Conservation (phyloP, 2,113 vertebrate genomes). For the Dasyornis broadbenti region DNA sequence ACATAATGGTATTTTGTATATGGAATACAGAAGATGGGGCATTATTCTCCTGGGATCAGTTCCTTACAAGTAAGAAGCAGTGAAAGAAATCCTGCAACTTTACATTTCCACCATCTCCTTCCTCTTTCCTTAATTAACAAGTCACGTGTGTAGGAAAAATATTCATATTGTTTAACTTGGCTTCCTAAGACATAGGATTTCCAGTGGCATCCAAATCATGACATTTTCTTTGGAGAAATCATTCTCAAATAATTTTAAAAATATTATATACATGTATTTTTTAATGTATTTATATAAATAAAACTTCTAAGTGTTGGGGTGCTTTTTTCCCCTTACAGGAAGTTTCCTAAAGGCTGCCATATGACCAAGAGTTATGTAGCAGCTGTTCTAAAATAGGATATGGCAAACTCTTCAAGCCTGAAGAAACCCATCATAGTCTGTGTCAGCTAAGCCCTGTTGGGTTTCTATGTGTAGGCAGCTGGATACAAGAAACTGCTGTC, state of each 20-base stretch:
- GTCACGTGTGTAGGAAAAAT: not conserved
- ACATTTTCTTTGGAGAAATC: constrained; percentile 7
- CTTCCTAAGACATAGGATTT: constrained; percentile 9
- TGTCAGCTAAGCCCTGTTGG: constrained; percentile 19
- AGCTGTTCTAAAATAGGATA: constrained; percentile 48
- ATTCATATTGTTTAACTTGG: not conserved
- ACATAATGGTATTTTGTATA: not conserved
- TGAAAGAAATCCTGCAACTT: not conserved
- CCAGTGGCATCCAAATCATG: constrained; percentile 20
- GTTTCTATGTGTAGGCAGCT: constrained; percentile 36
- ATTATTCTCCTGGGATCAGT: not conserved
- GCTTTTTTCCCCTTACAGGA: not conserved
- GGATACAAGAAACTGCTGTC: constrained; percentile 20
- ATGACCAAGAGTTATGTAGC: constrained; percentile 26
- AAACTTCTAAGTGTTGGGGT: not conserved
- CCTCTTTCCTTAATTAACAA: not conserved
- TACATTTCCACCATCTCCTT: not conserved
- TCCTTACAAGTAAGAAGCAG: not conserved
- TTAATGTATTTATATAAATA: not conserved
- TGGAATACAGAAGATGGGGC: not conserved
- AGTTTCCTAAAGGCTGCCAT: constrained; percentile 50
- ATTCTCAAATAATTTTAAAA: not conserved
- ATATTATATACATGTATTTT: not conserved
- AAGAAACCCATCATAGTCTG: constrained; percentile 7
- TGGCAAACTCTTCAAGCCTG: constrained; percentile 42